phyloP scores from a whole-genome alignment of 1,140 invertebrate species.

The Rhyzopertha dominica region DNA sequence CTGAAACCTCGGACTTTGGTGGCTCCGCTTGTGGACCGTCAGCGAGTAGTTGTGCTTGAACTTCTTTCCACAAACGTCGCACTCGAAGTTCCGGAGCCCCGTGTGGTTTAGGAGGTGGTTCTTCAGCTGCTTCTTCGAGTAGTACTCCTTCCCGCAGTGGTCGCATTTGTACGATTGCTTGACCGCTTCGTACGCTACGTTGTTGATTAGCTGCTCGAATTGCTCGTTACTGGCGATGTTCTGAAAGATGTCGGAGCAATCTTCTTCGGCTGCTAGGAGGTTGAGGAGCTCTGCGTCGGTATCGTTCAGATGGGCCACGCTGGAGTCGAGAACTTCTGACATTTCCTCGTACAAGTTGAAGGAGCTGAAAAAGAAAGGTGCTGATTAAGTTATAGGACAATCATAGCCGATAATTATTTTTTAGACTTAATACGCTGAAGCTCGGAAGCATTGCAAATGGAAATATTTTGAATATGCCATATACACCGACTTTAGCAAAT shows the following conservation, averaged over 20 bases:
- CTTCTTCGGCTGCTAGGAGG: conserved; percentile 34
- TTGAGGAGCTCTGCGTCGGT: conserved; percentile 33
- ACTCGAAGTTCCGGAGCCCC: conserved; percentile 56
- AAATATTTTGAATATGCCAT: no score
- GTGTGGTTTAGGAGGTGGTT: conserved; percentile 57
- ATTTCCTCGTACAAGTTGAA: no score
- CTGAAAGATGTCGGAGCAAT: conserved; percentile 33
- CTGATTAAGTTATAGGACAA: no score
- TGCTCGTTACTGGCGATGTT: conserved; percentile 33
- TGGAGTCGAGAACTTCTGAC: no score
- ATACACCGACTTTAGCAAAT: no score
- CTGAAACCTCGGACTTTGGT: conserved; percentile 37
- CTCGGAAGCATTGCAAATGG: no score
- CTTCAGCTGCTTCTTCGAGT: conserved; percentile 49
- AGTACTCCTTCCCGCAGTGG: conserved; percentile 55
- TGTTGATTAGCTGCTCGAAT: conserved; percentile 24
- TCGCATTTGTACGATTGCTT: conserved; percentile 20
- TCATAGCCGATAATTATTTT: no score
- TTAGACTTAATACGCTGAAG: no score
- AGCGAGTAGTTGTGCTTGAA: conserved; percentile 32
- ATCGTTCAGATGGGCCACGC: conserved; percentile 32
- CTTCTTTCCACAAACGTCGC: conserved; percentile 46
- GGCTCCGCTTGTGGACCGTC: conserved; percentile 51
- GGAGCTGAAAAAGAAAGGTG: no score
- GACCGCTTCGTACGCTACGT: conserved; percentile 8